These are phyloP conservation scores for Phaethon lepturus DNA, from an alignment of 2,113 vertebrate species.

Conservation along the genomic window DNA sequence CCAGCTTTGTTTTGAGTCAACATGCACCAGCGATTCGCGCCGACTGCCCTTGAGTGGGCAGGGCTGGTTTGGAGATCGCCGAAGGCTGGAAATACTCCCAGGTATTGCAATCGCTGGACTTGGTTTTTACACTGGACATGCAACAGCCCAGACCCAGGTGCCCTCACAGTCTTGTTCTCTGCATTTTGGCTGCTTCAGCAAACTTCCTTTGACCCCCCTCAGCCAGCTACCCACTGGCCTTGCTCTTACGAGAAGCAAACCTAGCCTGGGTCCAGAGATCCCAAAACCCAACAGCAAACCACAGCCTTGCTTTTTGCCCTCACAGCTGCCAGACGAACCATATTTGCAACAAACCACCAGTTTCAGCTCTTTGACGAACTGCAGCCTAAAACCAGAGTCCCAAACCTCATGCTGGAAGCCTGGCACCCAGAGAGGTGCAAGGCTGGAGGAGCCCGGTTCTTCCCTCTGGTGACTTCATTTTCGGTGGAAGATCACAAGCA, in stretches of 20 bases:
- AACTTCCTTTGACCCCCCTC: neutral
- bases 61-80: fast-evolving
- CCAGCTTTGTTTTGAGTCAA: neutral
- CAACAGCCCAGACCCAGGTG: neutral
- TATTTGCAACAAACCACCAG: neutral
- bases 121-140: neutral
- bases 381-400: neutral
- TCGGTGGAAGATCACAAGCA: neutral
- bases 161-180: neutral
- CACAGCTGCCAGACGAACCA: neutral
- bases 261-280: neutral
- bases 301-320: neutral
- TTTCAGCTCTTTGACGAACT: neutral
- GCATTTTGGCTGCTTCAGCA: neutral
- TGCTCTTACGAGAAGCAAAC: fast-evolving
- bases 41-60: neutral
- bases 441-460: neutral
- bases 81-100: neutral
- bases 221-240: neutral
- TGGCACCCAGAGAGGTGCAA: neutral
- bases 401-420: fast-evolving
- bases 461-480: neutral
- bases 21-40: fast-evolving
- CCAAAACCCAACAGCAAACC: neutral
- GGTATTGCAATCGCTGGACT: fast-evolving